phyloP scores from a whole-genome alignment of 2,113 vertebrate species.

The Donacobius atricapilla region DNA sequence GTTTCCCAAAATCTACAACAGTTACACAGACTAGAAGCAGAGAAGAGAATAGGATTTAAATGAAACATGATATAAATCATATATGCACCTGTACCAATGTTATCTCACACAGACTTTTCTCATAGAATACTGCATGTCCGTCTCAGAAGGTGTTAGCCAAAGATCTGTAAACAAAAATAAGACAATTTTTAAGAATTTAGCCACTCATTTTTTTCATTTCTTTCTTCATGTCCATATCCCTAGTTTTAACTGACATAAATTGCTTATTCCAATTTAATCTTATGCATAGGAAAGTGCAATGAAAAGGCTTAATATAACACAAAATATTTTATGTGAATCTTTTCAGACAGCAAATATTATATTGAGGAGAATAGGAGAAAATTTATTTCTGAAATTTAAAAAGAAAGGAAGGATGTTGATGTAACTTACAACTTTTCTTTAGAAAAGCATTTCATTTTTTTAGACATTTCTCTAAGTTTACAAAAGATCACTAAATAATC shows the following conservation, averaged over 20 bases:
- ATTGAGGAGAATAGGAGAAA: neutral
- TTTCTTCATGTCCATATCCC: neutral
- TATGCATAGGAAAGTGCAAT: neutral
- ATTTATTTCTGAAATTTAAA: neutral
- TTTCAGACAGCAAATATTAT: neutral
- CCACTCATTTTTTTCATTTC: neutral
- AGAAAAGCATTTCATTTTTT: neutral
- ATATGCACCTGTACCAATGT: neutral
- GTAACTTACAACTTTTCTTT: neutral
- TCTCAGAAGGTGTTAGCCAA: neutral
- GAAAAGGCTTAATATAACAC: neutral
- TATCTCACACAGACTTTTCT: neutral
- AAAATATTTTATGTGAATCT: neutral
- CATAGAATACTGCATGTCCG: neutral
- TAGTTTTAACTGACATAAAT: neutral
- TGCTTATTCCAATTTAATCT: neutral
- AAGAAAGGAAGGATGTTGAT: neutral
- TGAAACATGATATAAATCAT: neutral
- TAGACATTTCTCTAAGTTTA: neutral
- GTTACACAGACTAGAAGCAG: neutral
- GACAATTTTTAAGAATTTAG: neutral
- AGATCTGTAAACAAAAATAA: neutral
- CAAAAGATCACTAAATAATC: neutral
- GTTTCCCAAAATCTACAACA: neutral
- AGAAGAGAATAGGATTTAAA: neutral